Evolutionary conservation across 2,888 invertebrate species (phyloP).

Genomic region (Protophormia terraenovae): DNA sequence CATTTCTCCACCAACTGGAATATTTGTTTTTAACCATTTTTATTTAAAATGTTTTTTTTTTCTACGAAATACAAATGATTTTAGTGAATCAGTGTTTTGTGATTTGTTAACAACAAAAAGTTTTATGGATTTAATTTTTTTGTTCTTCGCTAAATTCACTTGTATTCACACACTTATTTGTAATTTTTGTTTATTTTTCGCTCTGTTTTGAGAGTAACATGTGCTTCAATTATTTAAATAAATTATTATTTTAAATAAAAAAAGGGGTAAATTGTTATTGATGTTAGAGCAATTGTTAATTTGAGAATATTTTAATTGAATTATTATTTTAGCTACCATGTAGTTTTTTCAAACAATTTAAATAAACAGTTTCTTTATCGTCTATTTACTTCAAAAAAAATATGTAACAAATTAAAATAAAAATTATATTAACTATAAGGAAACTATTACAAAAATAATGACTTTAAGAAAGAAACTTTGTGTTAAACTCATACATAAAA

Average conservation of each 20-base stretch:
- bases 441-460: too few relatives aligned
- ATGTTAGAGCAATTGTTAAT: background rate
- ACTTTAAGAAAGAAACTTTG: too few relatives aligned
- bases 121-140: conserved; percentile 14
- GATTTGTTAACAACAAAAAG: conserved; percentile 36
- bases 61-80: conserved; percentile 18
- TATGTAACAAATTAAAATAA: too few relatives aligned
- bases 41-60: conserved; percentile 5
- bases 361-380: background rate
- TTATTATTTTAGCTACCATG: too few relatives aligned
- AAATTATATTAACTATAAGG: too few relatives aligned
- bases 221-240: conserved; percentile 29
- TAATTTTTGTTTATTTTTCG: background rate
- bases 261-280: background rate
- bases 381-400: too few relatives aligned
- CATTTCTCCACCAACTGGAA: conserved; percentile 41
- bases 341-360: background rate
- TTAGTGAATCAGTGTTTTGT: conserved; percentile 28
- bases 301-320: background rate
- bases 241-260: background rate
- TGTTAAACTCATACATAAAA: too few relatives aligned
- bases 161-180: conserved; percentile 5
- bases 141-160: background rate
- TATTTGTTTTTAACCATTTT: conserved; percentile 25
- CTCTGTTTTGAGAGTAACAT: conserved; percentile 35